Percentiles rank a stretch among this genome's conserved stretches.
phyloP scores from a whole-genome alignment of 2,113 vertebrate genomes.

The Odobenus rosmarus region DNA sequence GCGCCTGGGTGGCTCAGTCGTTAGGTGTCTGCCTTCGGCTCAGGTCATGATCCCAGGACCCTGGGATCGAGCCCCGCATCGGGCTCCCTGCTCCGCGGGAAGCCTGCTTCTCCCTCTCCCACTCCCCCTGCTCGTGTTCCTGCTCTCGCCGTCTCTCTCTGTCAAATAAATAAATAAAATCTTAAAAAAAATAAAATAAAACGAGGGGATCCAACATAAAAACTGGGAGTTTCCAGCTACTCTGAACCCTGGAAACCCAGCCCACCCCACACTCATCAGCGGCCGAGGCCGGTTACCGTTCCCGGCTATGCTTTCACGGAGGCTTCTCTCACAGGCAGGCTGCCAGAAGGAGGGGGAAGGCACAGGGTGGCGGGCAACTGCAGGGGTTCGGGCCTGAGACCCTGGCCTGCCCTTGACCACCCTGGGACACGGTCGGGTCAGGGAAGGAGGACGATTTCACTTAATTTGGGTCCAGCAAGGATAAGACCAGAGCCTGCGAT shows the following conservation, averaged over 20 bases:
- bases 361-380: too few species aligned
- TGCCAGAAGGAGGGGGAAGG: neutral
- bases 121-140: too few species aligned
- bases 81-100: too few species aligned
- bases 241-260: neutral
- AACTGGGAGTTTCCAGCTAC: too few species aligned
- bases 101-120: too few species aligned
- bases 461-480: neutral
- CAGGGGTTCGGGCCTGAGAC: neutral
- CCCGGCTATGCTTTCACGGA: fast-evolving
- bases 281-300: neutral
- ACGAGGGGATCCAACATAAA: neutral
- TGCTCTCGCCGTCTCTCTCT: too few species aligned
- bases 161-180: too few species aligned
- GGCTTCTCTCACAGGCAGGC: neutral
- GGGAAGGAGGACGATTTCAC: neutral
- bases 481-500: neutral
- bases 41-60: too few species aligned
- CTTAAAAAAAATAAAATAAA: neutral
- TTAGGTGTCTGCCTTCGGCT: too few species aligned
- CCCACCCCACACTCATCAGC: fast-evolving
- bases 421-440: neutral
- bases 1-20: too few species aligned
- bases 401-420: neutral
- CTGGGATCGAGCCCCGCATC: too few species aligned